Base-by-base conservation (phyloP, 2,113 vertebrate genomes). In the Caracal caracal region DNA sequence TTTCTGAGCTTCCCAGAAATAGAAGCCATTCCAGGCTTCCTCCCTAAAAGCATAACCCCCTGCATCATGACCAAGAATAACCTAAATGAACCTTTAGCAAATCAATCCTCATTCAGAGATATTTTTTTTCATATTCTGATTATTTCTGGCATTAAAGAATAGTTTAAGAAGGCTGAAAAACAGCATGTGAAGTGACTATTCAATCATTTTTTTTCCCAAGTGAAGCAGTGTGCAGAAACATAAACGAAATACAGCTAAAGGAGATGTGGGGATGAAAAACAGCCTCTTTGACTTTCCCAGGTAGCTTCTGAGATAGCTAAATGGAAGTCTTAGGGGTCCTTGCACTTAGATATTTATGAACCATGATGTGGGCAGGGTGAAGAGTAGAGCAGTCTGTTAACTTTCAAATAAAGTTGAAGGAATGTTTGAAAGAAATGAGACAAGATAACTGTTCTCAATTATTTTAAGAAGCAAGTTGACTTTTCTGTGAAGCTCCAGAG, bases 371-470 rank as follows among this genome's bases (percentile, higher is more conserved):
- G 66, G 20, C 61, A 40, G 28, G 35, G 3, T 73, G 37, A 66
- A 71, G 51, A 90, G 51, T 47, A 91, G 15, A 97, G n/a, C 59
- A 97, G 43, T 33, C 53, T 30, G 19, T 88, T 61, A 61, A 40
- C 49, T 66, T 89, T 40, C 22, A 26, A 93, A 73, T 61, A 79
- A 80, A 86, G 28, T 33, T 75, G 82, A 92, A 85, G 24, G 43
- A 40, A 79, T 93, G 63, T 92, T 96, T 96, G 93, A 96, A 92
- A 95, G 73, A 87, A 92, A 92, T 89, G 26, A 92, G 90, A 94
- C 66, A 92, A 92, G 61, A 87, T 93, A 92, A 79, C 40, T 75
- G 49, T 70, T 68, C 80, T 96, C 65, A 87, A 88, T 89, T 95
- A 75, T 79, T 90, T 78, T 61, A 78, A 88, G 71, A 73, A 95